Conservation (phyloP, 2,888 invertebrate genomes). For the Sepiola atlantica region DNA sequence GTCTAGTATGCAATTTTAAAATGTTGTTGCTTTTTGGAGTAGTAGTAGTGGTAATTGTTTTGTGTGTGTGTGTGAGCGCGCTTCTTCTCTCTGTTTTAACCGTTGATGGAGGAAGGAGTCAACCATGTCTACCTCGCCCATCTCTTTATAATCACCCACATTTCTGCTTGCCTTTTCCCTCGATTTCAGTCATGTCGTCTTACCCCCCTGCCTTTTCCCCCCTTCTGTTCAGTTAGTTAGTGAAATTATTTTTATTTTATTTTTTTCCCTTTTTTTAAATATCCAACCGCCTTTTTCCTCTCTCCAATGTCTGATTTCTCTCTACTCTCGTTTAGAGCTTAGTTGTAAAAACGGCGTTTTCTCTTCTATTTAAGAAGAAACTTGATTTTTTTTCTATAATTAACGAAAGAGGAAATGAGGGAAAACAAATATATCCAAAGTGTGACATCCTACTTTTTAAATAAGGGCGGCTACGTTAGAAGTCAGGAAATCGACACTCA, state of each 20-base stretch:
- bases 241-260: not conserved
- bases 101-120: conserved; percentile 32
- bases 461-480: not conserved
- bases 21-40: not conserved
- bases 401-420: not conserved
- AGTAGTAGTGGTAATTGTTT: not conserved
- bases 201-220: not conserved
- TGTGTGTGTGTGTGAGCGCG: conserved; percentile 6
- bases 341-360: no score
- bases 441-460: not conserved
- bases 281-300: not conserved
- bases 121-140: not conserved
- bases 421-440: not conserved
- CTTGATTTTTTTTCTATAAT: not conserved
- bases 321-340: no score
- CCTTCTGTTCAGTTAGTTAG: not conserved
- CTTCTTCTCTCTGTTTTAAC: conserved; percentile 18
- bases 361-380: not conserved
- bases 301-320: not conserved
- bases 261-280: not conserved
- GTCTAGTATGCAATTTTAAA: not conserved
- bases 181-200: not conserved
- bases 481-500: not conserved
- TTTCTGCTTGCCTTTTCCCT: conserved; percentile 8
- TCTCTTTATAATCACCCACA: conserved; percentile 9